Base-by-base conservation (phyloP, 2,797 vertebrate species). In the Aeoliscus strigatus region DNA sequence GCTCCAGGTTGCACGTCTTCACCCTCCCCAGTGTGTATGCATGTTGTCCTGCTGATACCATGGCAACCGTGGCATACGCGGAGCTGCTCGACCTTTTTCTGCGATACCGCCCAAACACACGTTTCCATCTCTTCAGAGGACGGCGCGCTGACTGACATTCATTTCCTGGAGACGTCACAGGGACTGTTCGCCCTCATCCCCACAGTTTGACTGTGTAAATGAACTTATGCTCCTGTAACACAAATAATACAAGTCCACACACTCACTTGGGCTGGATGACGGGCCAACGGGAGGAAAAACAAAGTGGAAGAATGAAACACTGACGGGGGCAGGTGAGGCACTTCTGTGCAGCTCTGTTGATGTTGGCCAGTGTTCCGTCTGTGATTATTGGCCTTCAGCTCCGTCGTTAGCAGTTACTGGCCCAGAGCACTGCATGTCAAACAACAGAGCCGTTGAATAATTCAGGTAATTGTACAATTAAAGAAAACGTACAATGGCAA, bases 11-110 rank as follows among this genome's bases (percentile, higher is more conserved):
- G 42, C 53, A 60, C 44, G 6, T 72, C 70, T 73, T 69, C 53
- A 75, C 77, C 73, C 61, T 44, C 50, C 42, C 49, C 44, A 38
- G 71, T 86, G 80, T 85, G 77, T 84, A 80, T 66, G 15, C 72
- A 62, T 85, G 80, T 85, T 84, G 75, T 77, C 79, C 52, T 41
- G 46, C 36, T n/a, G 59, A 25, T 39, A 8, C 72, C 66, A 81
- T 83, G 70, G 84, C 39, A 80, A 86, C 81, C 0, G 27, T 31
- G 14, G 27, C 8, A 30, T 23, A 28, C 18, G 6, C 6, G 18
- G 18, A 21, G 43, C 44, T 27, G 36, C 28, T 35, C 17, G 62
- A 52, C 37, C 41, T 37, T 72, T 32, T 16, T 47, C 60, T 31
- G 51, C n/a, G 55, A 62, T 65, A 66, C 68, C 23, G 3, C 39